These are phyloP conservation scores for Pogonognathellus flavescens DNA, from an alignment of 1,140 invertebrate species.

Conservation along the genomic window DNA sequence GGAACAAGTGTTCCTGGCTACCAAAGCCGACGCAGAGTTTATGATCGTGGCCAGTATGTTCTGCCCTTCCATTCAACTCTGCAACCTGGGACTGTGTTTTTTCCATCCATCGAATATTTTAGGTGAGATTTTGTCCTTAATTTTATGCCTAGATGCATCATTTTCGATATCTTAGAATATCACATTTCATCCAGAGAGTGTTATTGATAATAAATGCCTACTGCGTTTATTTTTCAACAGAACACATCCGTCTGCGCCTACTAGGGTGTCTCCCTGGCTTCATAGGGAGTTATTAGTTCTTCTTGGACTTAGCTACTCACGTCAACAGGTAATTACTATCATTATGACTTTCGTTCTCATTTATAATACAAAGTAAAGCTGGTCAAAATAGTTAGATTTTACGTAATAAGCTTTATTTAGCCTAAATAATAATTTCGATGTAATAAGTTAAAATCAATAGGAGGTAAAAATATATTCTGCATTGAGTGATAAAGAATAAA, in stretches of 20 bases:
- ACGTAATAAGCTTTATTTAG: too few relatives aligned
- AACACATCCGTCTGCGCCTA: slow-evolving; percentile 82
- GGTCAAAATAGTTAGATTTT: too few relatives aligned
- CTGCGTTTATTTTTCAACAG: slow-evolving; percentile 73
- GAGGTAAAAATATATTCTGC: too few relatives aligned
- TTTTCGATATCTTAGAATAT: too few relatives aligned
- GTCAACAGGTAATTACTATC: slow-evolving; percentile 59
- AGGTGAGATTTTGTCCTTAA: background rate
- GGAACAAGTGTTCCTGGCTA: slow-evolving; percentile 44
- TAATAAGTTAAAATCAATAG: too few relatives aligned
- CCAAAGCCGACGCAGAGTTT: slow-evolving; percentile 75
- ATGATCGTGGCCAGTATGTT: slow-evolving; percentile 83
- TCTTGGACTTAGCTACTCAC: slow-evolving; percentile 71
- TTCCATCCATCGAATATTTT: slow-evolving; percentile 61
- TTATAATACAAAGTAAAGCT: too few relatives aligned
- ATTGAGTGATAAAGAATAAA: too few relatives aligned
- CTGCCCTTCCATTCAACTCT: slow-evolving; percentile 75
- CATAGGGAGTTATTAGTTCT: slow-evolving; percentile 86
- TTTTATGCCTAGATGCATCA: too few relatives aligned
- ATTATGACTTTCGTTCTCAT: too few relatives aligned
- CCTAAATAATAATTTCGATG: too few relatives aligned
- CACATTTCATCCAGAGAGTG: too few relatives aligned
- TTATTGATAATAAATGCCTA: too few relatives aligned
- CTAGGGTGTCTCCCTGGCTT: slow-evolving; percentile 88
- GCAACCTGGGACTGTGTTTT: slow-evolving; percentile 72